phyloP scores from a whole-genome alignment of 2,113 vertebrate genomes.

The Noctilio leporinus region DNA sequence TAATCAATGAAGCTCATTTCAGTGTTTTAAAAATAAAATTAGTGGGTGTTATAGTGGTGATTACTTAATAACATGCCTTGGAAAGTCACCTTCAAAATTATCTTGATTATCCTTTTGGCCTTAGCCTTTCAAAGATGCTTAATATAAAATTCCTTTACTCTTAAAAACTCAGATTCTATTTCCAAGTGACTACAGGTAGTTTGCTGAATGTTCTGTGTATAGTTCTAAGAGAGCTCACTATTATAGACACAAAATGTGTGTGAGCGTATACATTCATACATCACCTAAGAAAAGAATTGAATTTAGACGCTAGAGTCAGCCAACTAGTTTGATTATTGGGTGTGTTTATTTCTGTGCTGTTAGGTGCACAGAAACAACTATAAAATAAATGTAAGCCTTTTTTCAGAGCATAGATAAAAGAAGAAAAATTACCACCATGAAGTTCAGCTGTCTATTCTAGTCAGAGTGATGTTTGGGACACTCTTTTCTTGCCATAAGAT shows the following conservation, averaged over 20 bases:
- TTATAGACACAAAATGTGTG: background rate
- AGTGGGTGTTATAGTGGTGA: background rate
- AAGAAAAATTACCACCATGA: background rate
- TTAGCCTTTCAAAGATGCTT: background rate
- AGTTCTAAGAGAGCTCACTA: background rate
- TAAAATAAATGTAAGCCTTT: background rate
- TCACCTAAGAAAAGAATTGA: background rate
- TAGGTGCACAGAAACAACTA: background rate
- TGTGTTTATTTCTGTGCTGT: background rate
- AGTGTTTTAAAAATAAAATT: background rate
- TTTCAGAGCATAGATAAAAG: background rate
- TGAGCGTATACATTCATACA: background rate
- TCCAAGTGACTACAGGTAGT: background rate
- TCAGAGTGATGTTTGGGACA: background rate
- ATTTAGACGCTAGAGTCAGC: background rate
- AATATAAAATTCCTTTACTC: background rate
- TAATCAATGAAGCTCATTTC: background rate
- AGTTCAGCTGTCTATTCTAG: background rate
- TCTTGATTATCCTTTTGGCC: background rate
- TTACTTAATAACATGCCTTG: background rate
- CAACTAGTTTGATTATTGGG: background rate
- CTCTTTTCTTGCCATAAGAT: background rate
- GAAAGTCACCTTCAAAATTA: background rate
- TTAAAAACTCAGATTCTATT: background rate
- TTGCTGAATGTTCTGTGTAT: background rate